phyloP scores from a whole-genome alignment of 2,797 vertebrate species.

The Glyptemys insculpta region DNA sequence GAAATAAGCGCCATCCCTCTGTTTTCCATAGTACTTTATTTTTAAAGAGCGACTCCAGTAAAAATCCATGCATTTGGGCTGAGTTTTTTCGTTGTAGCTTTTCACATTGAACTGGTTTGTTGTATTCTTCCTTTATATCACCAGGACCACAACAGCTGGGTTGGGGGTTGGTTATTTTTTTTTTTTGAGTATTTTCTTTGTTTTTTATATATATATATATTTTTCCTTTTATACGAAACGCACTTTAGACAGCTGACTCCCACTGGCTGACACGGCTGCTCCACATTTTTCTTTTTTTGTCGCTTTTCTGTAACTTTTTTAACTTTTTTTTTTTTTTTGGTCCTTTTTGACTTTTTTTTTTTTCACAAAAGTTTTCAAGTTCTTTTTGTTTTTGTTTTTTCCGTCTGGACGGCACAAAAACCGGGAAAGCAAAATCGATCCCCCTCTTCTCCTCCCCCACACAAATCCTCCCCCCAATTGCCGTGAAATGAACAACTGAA shows the following conservation, averaged over 20 bases:
- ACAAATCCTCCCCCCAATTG: not conserved
- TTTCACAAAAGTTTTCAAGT: not conserved
- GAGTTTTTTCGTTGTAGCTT: conserved; percentile 1
- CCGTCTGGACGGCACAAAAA: not conserved
- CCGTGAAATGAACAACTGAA: not conserved
- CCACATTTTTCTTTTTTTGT: not conserved
- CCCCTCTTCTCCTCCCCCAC: not conserved
- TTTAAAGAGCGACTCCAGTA: conserved; percentile 51
- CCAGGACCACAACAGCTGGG: not conserved
- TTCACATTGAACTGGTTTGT: not conserved
- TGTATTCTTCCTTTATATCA: not conserved
- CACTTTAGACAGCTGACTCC: not conserved
- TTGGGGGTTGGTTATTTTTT: not conserved
- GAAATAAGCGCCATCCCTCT: not conserved
- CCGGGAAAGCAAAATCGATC: not conserved
- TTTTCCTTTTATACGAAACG: not conserved
- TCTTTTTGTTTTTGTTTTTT: not conserved
- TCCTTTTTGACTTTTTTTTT: not conserved
- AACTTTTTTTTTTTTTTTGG: not conserved
- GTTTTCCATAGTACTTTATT: conserved; percentile 43
- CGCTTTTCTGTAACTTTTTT: not conserved
- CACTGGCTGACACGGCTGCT: not conserved
- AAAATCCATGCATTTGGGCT: conserved; percentile 37
- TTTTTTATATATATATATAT: not conserved
- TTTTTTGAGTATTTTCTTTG: not conserved